Percentiles rank a stretch among this genome's conserved stretches.
phyloP scores from a whole-genome alignment of 1,140 invertebrate species.

The Heterodera schachtii region DNA sequence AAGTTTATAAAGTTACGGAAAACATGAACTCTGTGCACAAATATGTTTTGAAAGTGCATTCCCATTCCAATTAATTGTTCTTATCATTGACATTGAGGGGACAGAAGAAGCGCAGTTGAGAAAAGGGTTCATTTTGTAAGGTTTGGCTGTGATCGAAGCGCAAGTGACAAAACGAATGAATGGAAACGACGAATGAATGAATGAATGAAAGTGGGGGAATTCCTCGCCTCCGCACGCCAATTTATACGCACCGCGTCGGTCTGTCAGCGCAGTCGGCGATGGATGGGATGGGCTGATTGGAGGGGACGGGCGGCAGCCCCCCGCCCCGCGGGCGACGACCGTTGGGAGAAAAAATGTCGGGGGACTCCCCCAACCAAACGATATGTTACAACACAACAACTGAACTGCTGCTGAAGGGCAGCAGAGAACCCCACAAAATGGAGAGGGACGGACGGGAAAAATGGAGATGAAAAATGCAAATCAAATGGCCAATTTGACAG shows the following conservation, averaged over 20 bases:
- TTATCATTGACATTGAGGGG: too few relatives aligned
- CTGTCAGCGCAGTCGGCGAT: neutral
- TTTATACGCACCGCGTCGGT: neutral
- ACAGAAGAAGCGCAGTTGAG: neutral
- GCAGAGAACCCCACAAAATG: neutral
- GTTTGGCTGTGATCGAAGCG: neutral
- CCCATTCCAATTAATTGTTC: too few relatives aligned
- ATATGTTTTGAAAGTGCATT: too few relatives aligned
- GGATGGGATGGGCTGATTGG: neutral
- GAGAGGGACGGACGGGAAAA: neutral
- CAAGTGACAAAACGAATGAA: neutral
- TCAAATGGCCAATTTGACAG: neutral
- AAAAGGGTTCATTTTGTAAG: neutral
- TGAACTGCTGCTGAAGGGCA: too few relatives aligned
- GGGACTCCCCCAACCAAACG: neutral
- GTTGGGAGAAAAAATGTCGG: neutral
- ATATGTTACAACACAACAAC: neutral
- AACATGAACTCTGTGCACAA: too few relatives aligned
- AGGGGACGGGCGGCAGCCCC: too few relatives aligned
- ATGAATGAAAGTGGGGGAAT: neutral
- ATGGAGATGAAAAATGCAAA: neutral
- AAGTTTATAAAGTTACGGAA: too few relatives aligned
- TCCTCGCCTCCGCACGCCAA: neutral
- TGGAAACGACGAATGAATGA: neutral
- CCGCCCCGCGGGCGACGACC: neutral